Evolutionary conservation across 2,888 invertebrate genomes (phyloP).

Genomic region (Pteria penguin): DNA sequence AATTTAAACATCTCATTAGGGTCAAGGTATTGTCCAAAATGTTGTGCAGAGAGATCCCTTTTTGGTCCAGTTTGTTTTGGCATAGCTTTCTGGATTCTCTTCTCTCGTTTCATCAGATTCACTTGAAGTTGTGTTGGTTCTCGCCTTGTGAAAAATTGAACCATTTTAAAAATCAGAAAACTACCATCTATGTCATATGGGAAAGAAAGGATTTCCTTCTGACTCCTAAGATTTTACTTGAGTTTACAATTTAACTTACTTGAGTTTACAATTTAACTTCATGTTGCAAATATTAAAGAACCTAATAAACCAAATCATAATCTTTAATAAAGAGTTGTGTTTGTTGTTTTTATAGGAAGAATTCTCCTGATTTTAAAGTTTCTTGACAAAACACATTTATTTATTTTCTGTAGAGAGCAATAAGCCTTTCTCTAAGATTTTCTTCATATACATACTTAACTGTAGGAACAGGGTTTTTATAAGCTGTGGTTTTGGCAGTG

Average conservation of each 20-base stretch:
- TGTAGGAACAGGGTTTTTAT: constrained; percentile 69
- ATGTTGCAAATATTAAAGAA: background rate
- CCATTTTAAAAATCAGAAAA: too few relatives aligned
- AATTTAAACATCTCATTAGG: constrained; percentile 67
- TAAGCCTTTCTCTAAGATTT: too few relatives aligned
- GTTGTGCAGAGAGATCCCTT: constrained; percentile 71
- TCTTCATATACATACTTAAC: constrained; percentile 49
- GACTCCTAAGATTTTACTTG: too few relatives aligned
- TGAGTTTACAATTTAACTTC: background rate
- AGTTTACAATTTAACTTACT: too few relatives aligned
- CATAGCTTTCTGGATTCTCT: constrained; percentile 54
- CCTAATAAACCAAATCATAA: too few relatives aligned
- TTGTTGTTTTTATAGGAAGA: too few relatives aligned
- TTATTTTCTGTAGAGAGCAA: too few relatives aligned
- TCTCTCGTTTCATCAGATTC: constrained; percentile 61
- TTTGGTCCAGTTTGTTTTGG: constrained; percentile 60
- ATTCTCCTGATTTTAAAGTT: too few relatives aligned
- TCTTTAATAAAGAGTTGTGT: too few relatives aligned
- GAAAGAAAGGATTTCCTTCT: too few relatives aligned
- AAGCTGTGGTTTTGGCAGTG: constrained; percentile 64
- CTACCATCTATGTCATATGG: too few relatives aligned
- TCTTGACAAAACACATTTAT: too few relatives aligned
- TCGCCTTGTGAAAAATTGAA: constrained; percentile 59
- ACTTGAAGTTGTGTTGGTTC: constrained; percentile 62
- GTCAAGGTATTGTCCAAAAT: constrained; percentile 73